Evolutionary conservation across 2,888 invertebrate genomes (phyloP).

Genomic region (Cephus pulcher): DNA sequence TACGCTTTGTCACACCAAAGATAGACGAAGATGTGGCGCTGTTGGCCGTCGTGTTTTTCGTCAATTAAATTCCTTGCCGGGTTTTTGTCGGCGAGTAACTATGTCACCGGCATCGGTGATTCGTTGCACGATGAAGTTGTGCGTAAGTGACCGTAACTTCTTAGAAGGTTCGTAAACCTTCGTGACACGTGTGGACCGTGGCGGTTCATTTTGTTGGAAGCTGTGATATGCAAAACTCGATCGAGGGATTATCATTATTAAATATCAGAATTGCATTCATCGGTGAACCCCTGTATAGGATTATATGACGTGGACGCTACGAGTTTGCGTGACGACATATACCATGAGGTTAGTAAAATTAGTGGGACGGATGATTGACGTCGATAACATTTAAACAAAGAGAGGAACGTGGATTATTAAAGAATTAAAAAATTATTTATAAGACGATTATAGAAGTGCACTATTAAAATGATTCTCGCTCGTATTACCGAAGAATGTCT

Average conservation of each 20-base stretch:
- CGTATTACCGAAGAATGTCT: not conserved
- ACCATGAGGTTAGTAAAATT: not conserved
- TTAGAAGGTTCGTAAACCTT: not conserved
- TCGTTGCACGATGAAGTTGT: conserved; percentile 17
- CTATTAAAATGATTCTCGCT: not conserved
- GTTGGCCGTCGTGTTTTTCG: conserved; percentile 13
- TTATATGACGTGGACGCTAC: not conserved
- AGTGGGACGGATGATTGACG: not conserved
- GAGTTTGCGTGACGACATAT: not conserved
- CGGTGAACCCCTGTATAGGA: not conserved
- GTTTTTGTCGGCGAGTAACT: conserved; percentile 14
- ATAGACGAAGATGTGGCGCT: conserved; percentile 2
- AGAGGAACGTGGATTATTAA: not conserved
- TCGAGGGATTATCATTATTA: not conserved
- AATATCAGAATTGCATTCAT: not conserved
- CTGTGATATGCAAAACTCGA: not conserved
- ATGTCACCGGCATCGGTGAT: conserved; percentile 9
- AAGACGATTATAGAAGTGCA: not conserved
- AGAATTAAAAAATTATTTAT: not conserved
- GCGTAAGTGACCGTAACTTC: conserved; percentile 9
- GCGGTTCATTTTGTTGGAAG: not conserved
- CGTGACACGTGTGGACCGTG: not conserved
- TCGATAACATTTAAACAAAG: not conserved
- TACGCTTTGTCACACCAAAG: conserved; percentile 16
- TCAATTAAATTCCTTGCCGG: conserved; percentile 19